Base-by-base conservation (phyloP, 2,113 vertebrate genomes). In the Gracilinanus agilis region DNA sequence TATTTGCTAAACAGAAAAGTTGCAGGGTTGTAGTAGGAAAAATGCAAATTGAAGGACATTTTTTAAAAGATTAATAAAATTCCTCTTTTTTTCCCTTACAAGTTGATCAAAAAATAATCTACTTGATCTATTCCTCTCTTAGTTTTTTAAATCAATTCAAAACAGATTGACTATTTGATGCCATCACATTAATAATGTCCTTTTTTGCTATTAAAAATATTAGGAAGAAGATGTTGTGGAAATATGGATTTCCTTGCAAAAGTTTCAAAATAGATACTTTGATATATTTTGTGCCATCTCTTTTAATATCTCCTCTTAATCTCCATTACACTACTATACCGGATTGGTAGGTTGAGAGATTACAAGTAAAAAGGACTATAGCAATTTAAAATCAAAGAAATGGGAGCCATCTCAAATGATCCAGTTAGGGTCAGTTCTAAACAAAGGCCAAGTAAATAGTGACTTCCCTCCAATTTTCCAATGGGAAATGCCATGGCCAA, bases 21-120 rank as follows among this genome's bases (percentile, higher is more conserved):
- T 97, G 89, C 29, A 92, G n/a, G 3, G 10, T 92, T 96, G 95
- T 97, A 61, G 44, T 93, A 96, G 54, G 94, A 96, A 93, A 90
- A 93, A 95, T 54, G 49, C 83, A 91, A 95, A 90, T 40, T 95
- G 23, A 91, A 55, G 0, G 0, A 2, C 1, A 89, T 56, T 34
- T 92, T 90, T 95, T 93, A 96, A 83, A 96, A 96, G 96, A 96
- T 97, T 97, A 97, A 95, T 24, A 61, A 67, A 67, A 67, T 7
- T 96, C 12, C 24, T 90, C 53, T 58, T 90, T 21, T 94, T 96
- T 93, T 94, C 44, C 67, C 34, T 91, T 89, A 93, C 61, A 83
- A 83, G 21, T 8, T 23, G 67, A 23, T 83, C 94, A 93, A 55
- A 89, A 90, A 92, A 94, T 93, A 83, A 89, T 93, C 93, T 89